phyloP scores from a whole-genome alignment of 2,113 vertebrate genomes.

The Pituophis catenifer region DNA sequence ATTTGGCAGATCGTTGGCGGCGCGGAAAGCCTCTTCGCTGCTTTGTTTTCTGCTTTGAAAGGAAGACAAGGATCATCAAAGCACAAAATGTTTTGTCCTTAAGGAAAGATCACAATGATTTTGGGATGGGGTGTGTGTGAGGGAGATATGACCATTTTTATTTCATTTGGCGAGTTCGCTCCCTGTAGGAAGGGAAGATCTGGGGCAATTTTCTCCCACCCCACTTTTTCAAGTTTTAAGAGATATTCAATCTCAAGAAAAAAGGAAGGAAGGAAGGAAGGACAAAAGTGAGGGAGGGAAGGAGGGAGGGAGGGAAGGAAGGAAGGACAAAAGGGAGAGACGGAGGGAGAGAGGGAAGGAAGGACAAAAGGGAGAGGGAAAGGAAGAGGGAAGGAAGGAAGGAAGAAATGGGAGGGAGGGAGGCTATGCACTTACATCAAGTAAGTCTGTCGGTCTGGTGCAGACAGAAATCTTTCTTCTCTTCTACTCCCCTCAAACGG shows the following conservation, averaged over 20 bases:
- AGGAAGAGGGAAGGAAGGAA: not conserved
- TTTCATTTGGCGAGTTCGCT: not conserved
- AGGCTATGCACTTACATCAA: slow-evolving; percentile 77
- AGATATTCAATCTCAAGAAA: not conserved
- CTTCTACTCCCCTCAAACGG: slow-evolving; percentile 88
- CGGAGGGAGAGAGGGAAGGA: not conserved
- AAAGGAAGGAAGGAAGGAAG: slow-evolving; percentile 36
- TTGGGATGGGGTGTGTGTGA: too few relatives aligned
- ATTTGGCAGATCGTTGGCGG: slow-evolving; percentile 78
- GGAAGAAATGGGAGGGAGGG: not conserved
- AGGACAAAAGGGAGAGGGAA: not conserved
- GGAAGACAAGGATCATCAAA: slow-evolving; percentile 39
- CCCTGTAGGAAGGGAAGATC: too few relatives aligned
- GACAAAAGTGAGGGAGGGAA: too few relatives aligned
- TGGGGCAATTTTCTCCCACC: not conserved
- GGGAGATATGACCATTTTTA: not conserved
- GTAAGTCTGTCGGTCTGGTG: slow-evolving; percentile 67
- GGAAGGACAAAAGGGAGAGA: too few relatives aligned
- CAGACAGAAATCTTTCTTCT: slow-evolving; percentile 80
- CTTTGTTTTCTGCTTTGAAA: slow-evolving; percentile 83
- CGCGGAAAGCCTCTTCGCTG: slow-evolving; percentile 80
- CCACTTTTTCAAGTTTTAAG: not conserved
- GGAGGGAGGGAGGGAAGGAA: slow-evolving; percentile 34
- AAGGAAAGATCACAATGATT: not conserved
- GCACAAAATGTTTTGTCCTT: not conserved